phyloP scores from a whole-genome alignment of 2,113 vertebrate species.

The Anseranas semipalmata region DNA sequence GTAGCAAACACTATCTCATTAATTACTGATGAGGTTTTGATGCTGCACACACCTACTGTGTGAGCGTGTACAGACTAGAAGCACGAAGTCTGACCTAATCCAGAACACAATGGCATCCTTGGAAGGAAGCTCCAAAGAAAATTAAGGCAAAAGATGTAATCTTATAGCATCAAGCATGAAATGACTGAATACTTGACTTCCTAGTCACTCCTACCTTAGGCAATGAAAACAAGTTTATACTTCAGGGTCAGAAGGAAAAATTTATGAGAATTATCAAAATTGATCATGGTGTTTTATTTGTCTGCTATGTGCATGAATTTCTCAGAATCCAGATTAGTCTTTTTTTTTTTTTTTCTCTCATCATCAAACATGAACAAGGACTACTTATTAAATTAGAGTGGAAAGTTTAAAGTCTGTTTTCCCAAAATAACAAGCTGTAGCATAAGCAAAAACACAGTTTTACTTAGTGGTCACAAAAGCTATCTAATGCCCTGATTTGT shows the following conservation, averaged over 20 bases:
- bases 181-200: neutral
- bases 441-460: neutral
- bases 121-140: neutral
- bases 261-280: neutral
- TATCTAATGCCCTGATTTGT: neutral
- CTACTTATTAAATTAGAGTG: neutral
- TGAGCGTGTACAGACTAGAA: neutral
- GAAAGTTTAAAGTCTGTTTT: neutral
- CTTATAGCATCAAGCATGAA: neutral
- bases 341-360: neutral
- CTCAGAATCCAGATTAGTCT: neutral
- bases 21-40: neutral
- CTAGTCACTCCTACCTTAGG: neutral
- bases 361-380: neutral
- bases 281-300: neutral
- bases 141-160: neutral
- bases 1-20: neutral
- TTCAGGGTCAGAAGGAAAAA: neutral
- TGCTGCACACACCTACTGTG: neutral
- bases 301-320: neutral
- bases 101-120: neutral
- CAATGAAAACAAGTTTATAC: neutral
- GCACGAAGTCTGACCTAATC: neutral
- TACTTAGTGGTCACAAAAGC: neutral
- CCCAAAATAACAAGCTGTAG: neutral